Conservation (phyloP, 1,140 invertebrate species). For the Zelostemma sp. region DNA sequence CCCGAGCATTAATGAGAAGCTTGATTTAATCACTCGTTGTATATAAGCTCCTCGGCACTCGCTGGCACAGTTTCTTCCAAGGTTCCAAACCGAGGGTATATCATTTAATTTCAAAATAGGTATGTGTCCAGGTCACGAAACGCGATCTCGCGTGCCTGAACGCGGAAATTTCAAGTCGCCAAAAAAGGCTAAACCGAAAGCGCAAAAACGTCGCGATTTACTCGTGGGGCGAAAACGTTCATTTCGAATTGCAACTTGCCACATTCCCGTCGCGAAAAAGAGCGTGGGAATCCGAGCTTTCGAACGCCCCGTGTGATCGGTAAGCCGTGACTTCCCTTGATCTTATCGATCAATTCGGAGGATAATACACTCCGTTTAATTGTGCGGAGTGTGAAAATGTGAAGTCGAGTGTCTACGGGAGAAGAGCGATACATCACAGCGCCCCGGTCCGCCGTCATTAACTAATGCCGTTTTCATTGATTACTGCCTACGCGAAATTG, state of each 20-base stretch:
- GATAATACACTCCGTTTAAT: too few relatives aligned
- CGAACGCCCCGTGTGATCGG: too few relatives aligned
- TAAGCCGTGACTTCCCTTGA: too few relatives aligned
- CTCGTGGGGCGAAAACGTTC: too few relatives aligned
- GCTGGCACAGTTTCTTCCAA: slow-evolving; percentile 37
- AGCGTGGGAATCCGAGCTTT: too few relatives aligned
- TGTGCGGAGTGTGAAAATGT: too few relatives aligned
- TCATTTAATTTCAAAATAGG: slow-evolving; percentile 47
- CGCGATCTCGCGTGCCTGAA: slow-evolving; percentile 47
- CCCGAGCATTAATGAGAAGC: slow-evolving; percentile 14
- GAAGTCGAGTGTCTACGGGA: too few relatives aligned
- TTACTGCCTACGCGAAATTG: background rate
- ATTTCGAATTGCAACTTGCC: too few relatives aligned
- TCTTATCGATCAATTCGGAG: too few relatives aligned
- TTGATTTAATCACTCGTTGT: slow-evolving; percentile 35
- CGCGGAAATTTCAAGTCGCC: slow-evolving; percentile 42
- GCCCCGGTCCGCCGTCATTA: slow-evolving; percentile 28
- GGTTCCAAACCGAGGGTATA: slow-evolving; percentile 44
- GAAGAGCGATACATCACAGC: background rate
- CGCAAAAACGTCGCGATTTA: slow-evolving; percentile 47
- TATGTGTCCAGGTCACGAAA: slow-evolving; percentile 33
- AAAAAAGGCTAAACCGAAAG: slow-evolving; percentile 39
- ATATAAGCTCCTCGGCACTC: background rate
- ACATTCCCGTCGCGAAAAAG: too few relatives aligned
- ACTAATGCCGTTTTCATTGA: slow-evolving; percentile 44